phyloP scores from a whole-genome alignment of 2,888 invertebrate genomes.

The Microplitis manilae region DNA sequence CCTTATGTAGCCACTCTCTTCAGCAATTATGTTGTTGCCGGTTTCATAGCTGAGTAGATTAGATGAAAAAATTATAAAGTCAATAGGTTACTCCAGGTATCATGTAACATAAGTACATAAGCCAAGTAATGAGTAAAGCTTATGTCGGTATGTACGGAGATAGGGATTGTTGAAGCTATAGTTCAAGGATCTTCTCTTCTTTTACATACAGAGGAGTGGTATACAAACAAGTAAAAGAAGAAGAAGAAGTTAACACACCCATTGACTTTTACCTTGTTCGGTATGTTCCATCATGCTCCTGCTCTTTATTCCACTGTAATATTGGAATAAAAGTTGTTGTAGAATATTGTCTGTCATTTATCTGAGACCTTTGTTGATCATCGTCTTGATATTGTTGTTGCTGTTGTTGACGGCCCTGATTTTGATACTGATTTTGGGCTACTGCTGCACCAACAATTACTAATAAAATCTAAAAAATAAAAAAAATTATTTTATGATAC shows the following conservation, averaged over 20 bases:
- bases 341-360: slow-evolving; percentile 53
- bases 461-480: slow-evolving; percentile 58
- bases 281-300: slow-evolving; percentile 87
- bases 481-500: neutral
- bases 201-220: neutral
- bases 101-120: neutral
- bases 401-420: slow-evolving; percentile 45
- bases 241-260: slow-evolving; percentile 13
- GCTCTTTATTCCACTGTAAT: slow-evolving; percentile 86
- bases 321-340: slow-evolving; percentile 87
- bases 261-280: slow-evolving; percentile 78
- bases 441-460: slow-evolving; percentile 63
- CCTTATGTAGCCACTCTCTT: slow-evolving; percentile 85
- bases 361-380: slow-evolving; percentile 43
- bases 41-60: slow-evolving; percentile 80
- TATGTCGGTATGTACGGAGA: neutral
- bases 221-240: neutral
- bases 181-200: slow-evolving; percentile 19
- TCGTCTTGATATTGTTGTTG: slow-evolving; percentile 44
- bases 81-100: slow-evolving; percentile 7
- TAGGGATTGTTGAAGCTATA: neutral
- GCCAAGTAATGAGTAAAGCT: neutral
- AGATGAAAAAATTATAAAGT: slow-evolving; percentile 11
- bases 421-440: slow-evolving; percentile 59
- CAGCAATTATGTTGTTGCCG: slow-evolving; percentile 85